These are phyloP conservation scores for Cyanoramphus novaezelandiae DNA, from an alignment of 2,113 vertebrate genomes.

Conservation along the genomic window DNA sequence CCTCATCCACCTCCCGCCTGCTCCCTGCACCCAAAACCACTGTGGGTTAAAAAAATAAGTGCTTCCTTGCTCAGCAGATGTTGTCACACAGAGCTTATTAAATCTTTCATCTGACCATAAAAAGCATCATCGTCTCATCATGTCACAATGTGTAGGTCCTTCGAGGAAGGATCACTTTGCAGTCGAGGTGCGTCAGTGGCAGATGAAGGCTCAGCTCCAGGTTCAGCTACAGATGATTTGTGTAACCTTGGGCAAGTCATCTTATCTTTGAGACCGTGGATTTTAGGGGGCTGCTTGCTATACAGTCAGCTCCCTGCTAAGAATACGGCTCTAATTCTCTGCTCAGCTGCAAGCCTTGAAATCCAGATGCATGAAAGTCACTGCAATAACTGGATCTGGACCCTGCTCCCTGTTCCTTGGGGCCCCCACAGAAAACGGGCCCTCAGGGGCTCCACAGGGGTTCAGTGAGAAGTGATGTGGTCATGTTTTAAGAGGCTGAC, in stretches of 20 bases:
- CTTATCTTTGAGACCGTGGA: not conserved
- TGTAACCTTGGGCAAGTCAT: not conserved
- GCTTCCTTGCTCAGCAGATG: not conserved
- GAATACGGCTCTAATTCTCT: not conserved
- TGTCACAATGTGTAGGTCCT: not conserved
- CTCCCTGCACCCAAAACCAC: not conserved
- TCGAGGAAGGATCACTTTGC: constrained; percentile 37
- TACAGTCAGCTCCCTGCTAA: not conserved
- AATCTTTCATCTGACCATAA: constrained; percentile 52
- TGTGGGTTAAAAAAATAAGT: not conserved
- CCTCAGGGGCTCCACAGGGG: not conserved
- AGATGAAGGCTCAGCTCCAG: constrained; percentile 3
- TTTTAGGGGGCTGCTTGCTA: not conserved
- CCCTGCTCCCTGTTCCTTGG: not conserved
- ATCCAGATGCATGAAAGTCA: not conserved
- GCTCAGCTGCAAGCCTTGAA: not conserved
- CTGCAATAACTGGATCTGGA: not conserved
- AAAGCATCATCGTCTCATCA: constrained; percentile 8
- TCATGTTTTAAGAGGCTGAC: not conserved
- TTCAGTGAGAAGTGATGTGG: not conserved
- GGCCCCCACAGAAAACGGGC: not conserved
- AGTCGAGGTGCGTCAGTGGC: constrained; percentile 5
- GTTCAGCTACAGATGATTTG: not conserved
- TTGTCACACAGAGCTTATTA: constrained; percentile 27
- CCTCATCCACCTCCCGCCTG: not conserved